These are phyloP conservation scores for Typhlichthys subterraneus DNA, from an alignment of 2,797 vertebrate species.

Conservation along the genomic window DNA sequence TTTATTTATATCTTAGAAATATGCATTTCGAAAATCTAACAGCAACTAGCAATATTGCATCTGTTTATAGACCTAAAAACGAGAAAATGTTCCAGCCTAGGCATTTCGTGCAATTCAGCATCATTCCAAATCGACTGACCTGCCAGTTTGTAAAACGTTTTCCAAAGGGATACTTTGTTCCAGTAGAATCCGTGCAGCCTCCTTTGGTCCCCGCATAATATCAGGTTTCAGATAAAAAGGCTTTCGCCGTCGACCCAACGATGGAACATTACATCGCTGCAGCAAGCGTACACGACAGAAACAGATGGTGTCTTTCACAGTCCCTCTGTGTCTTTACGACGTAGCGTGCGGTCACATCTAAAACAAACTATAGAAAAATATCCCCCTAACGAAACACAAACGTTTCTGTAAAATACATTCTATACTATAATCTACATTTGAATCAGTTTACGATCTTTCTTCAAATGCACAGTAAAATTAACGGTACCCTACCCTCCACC, in stretches of 20 bases:
- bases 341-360: neutral
- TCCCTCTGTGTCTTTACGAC: neutral
- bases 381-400: neutral
- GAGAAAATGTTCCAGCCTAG: neutral
- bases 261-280: conserved; percentile 61
- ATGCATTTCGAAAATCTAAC: neutral
- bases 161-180: conserved; percentile 64
- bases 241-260: conserved; percentile 46
- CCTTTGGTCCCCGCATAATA: conserved; percentile 72
- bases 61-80: no score
- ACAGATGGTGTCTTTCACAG: conserved; percentile 43
- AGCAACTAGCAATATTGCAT: no score
- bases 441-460: conserved; percentile 1
- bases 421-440: no score
- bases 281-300: conserved; percentile 35
- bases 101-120: conserved; percentile 11
- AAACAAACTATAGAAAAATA: no score
- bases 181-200: conserved; percentile 52
- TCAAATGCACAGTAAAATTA: neutral
- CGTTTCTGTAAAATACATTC: neutral
- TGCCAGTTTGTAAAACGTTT: conserved; percentile 58
- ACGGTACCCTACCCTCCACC: conserved; percentile 39
- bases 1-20: neutral
- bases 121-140: conserved; percentile 55
- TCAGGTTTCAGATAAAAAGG: conserved; percentile 45